Percentiles rank a stretch among this genome's conserved stretches.
phyloP scores from a whole-genome alignment of 2,113 vertebrate species.

The Mungos mungo region DNA sequence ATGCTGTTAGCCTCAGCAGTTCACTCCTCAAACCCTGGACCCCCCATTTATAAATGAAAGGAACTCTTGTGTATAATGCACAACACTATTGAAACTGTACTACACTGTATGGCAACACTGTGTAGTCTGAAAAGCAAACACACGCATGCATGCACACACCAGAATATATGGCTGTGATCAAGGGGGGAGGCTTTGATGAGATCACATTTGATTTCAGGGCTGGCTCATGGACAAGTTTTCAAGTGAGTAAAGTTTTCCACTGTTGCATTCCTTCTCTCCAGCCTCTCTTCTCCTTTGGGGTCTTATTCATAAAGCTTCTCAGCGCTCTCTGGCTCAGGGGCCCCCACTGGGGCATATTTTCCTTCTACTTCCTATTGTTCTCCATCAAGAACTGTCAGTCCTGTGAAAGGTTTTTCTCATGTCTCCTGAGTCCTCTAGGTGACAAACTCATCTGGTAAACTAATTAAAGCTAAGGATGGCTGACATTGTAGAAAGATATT shows the following conservation, averaged over 20 bases:
- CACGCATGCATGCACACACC: background rate
- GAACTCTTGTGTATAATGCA: background rate
- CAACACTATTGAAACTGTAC: background rate
- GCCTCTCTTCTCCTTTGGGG: background rate
- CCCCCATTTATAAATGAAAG: background rate
- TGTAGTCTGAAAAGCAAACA: background rate
- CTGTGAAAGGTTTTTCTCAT: background rate
- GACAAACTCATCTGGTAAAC: slow-evolving; percentile 1
- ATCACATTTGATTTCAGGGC: slow-evolving; percentile 54
- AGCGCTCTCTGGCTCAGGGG: background rate
- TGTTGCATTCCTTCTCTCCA: background rate
- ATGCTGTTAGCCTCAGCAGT: background rate
- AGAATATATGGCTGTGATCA: background rate
- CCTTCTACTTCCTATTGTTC: background rate
- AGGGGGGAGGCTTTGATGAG: slow-evolving; percentile 26
- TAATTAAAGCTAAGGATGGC: slow-evolving; percentile 39
- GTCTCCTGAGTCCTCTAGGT: background rate
- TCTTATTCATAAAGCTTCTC: slow-evolving; percentile 43
- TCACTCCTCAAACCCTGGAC: background rate
- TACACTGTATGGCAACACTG: background rate
- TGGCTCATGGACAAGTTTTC: slow-evolving; percentile 14
- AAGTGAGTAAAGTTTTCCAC: slow-evolving; percentile 63
- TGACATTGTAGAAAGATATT: background rate
- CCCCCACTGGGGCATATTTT: background rate
- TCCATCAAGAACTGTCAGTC: background rate